Conservation (phyloP, 2,888 invertebrate species). For the Trissolcus japonicus region DNA sequence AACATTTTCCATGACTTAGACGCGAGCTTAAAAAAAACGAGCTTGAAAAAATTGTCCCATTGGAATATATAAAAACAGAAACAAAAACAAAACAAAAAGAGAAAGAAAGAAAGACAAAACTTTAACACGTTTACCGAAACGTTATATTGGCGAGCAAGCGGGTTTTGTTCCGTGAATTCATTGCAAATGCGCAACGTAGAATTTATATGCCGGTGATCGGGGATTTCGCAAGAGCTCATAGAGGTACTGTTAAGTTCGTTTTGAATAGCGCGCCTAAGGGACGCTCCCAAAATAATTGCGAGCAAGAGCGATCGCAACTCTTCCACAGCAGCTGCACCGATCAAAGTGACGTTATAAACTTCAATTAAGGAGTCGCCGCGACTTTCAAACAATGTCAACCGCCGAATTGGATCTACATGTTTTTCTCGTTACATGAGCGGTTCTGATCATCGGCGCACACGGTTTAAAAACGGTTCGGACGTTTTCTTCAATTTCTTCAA, state of each 20-base stretch:
- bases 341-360: background rate
- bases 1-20: no score
- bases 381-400: no score
- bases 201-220: conserved; percentile 45
- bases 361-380: conserved; percentile 4
- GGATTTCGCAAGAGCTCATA: conserved; percentile 47
- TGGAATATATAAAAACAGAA: background rate
- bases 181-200: conserved; percentile 46
- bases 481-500: no score
- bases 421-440: no score
- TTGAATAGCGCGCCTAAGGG: conserved; percentile 27
- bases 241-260: conserved; percentile 21
- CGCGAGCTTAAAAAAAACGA: no score
- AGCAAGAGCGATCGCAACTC: background rate
- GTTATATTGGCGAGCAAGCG: conserved; percentile 42
- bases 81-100: no score
- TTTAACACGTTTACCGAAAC: conserved; percentile 50
- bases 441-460: no score
- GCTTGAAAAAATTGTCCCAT: conserved; percentile 12
- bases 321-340: background rate
- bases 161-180: conserved; percentile 49
- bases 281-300: conserved; percentile 43
- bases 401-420: no score
- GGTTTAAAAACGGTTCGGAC: no score
- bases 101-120: no score